A percentile compares a stretch with the other conserved stretches of the same genome.
phyloP scores from a whole-genome alignment of 2,797 vertebrate genomes.

The Molossus alvarezi region DNA sequence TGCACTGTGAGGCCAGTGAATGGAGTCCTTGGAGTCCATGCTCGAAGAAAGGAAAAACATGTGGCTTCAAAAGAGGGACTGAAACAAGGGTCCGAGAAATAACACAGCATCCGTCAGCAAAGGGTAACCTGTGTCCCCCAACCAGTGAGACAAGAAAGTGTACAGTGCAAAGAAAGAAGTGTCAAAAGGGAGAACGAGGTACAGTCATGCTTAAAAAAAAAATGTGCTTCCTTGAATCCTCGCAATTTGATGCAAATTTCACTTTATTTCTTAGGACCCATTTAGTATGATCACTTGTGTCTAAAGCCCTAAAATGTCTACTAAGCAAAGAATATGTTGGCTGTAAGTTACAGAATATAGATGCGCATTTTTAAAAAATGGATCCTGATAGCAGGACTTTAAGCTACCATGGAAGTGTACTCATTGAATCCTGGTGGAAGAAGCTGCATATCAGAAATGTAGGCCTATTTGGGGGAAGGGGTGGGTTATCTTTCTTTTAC shows the following conservation, averaged over 20 bases:
- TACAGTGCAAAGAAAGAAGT: slow-evolving; percentile 95
- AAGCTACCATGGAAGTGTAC: background rate
- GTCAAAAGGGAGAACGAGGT: slow-evolving; percentile 94
- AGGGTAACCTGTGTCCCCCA: slow-evolving; percentile 94
- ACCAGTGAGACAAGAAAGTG: slow-evolving; percentile 96
- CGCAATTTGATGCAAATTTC: slow-evolving; percentile 54
- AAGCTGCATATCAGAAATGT: background rate
- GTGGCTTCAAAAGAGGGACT: slow-evolving; percentile 96
- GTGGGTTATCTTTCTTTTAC: background rate
- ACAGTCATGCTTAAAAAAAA: slow-evolving; percentile 80
- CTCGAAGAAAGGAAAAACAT: slow-evolving; percentile 95
- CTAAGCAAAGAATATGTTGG: background rate
- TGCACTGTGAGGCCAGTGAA: slow-evolving; percentile 96
- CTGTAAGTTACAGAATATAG: background rate
- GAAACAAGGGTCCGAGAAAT: slow-evolving; percentile 96
- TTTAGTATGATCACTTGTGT: background rate
- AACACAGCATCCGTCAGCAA: slow-evolving; percentile 93
- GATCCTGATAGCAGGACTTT: background rate
- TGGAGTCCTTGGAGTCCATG: slow-evolving; percentile 98
- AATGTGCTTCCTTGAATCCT: slow-evolving; percentile 75
- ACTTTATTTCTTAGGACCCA: slow-evolving; percentile 3
- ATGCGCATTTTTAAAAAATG: background rate
- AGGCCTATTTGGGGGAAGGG: background rate
- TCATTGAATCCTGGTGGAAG: background rate
- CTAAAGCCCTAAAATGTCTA: background rate